A percentile compares a stretch with the other conserved stretches of the same genome.
These are phyloP conservation scores for Polylopha cassiicola DNA, from an alignment of 2,888 invertebrate species.

Conservation along the genomic window DNA sequence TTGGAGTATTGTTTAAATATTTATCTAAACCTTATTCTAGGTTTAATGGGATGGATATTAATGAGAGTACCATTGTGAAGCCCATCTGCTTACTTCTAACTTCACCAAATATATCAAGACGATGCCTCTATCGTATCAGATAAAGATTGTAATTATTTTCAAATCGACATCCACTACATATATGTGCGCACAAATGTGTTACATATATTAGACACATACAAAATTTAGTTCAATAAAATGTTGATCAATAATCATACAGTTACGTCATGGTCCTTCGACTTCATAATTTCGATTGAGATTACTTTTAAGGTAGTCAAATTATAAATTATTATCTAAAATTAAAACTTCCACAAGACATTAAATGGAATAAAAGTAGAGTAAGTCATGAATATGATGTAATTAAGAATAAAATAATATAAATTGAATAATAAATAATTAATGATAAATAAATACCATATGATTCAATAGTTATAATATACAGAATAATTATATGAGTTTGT, in stretches of 20 bases:
- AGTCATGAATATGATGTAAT: constrained; percentile 7
- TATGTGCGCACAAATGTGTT: constrained; percentile 40
- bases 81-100: constrained; percentile 22
- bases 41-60: constrained; percentile 12
- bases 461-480: constrained; percentile 29
- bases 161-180: constrained; percentile 28
- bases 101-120: constrained; percentile 16
- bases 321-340: constrained; percentile 20
- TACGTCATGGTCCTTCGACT: constrained; percentile 63
- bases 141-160: constrained; percentile 10
- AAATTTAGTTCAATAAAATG: constrained; percentile 63
- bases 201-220: constrained; percentile 53
- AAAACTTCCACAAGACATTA: constrained; percentile 23
- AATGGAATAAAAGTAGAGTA: constrained; percentile 20
- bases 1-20: constrained; percentile 18
- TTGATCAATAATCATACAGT: constrained; percentile 64
- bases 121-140: constrained; percentile 19
- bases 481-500: constrained; percentile 55
- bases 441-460: constrained; percentile 14
- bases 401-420: constrained; percentile 12
- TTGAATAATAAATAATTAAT: too few relatives aligned
- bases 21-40: constrained; percentile 13
- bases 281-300: constrained; percentile 56
- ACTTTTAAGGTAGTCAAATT: constrained; percentile 24
- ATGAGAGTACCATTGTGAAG: constrained; percentile 19